Evolutionary conservation across 1,140 invertebrate species (phyloP), one percentile per base, ranked within the genome.

Genomic region (Drosophila subpulchrella): DNA sequence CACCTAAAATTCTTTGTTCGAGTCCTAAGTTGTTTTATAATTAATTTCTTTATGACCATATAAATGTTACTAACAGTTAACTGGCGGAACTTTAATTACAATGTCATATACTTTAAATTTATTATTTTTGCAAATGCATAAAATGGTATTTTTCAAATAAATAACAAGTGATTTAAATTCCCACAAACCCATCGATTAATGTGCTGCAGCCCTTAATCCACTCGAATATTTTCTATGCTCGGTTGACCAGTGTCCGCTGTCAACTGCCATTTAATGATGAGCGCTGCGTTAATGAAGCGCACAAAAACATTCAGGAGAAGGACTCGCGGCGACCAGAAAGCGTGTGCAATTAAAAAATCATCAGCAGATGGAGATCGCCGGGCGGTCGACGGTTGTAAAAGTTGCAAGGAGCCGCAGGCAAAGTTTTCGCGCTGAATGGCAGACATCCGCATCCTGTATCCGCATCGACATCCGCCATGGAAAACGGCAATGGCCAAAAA

Each of bases 281-380:
- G 51, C 27, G 30, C 67, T 42, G 39, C 44, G 44, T 75, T 81
- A 84, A 84, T 85, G 81, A 78, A 74, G 82, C 81, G 51, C 8
- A 47, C 54, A 60, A 73, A 68, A 70, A 60, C 61, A 58, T 39
- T 36, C 48, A 13, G 27, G 6, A 4, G 30, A 27, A 17, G 61
- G 54, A 57, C 17, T 13, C n/a, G 60, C 36, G 17, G 36, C 42
- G 39, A 56, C 58, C 44, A 50, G 32, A 77, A 85, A 60, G 68
- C 74, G 61, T 54, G 67, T 72, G 75, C 79, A 88, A 86, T 86
- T 86, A 88, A 86, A 86, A 86, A 88, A 88, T 88, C 75, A 86
- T 88, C 82, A 88, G 79, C 79, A 70, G 46, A 65, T 34, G 27
- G 30, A 17, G 10, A 30, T 11, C 8, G 4, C n/a, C 32, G n/a